Percentiles rank a stretch among this genome's conserved stretches.
phyloP scores from a whole-genome alignment of 2,113 vertebrate genomes.

The Herpetotheres cachinnans region DNA sequence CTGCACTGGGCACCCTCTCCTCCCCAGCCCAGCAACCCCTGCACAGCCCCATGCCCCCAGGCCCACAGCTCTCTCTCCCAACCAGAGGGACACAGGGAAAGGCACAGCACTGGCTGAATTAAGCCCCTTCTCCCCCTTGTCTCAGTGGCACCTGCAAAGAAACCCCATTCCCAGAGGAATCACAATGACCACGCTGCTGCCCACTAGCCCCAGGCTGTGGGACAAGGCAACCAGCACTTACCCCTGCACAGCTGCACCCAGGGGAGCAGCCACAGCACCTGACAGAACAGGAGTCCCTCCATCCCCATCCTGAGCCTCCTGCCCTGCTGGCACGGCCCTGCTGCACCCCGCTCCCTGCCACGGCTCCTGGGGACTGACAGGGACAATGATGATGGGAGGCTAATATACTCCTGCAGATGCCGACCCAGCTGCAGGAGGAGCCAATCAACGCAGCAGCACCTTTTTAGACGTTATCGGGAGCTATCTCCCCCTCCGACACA shows the following conservation, averaged over 20 bases:
- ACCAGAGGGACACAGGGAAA: neutral
- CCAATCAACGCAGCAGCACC: neutral
- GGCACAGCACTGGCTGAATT: neutral
- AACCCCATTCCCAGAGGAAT: neutral
- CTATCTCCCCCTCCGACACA: neutral
- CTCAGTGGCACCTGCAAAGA: neutral
- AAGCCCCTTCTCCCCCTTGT: neutral
- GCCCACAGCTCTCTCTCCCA: neutral
- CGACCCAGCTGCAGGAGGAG: neutral
- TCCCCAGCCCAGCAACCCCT: neutral
- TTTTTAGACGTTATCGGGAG: neutral
- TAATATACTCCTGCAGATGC: neutral
- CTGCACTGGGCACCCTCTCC: neutral
- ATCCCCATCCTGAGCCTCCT: neutral
- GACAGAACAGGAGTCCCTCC: neutral
- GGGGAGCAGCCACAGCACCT: neutral
- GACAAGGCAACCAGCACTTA: neutral
- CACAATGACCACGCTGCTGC: fast-evolving
- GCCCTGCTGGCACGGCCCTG: neutral
- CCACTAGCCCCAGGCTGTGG: no score
- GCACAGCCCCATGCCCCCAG: no score
- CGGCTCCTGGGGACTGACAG: neutral
- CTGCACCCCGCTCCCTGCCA: neutral
- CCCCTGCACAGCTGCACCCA: neutral
- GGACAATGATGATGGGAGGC: fast-evolving